Base-by-base conservation (phyloP, 2,113 vertebrate genomes). In the Beaufortia kweichowensis region DNA sequence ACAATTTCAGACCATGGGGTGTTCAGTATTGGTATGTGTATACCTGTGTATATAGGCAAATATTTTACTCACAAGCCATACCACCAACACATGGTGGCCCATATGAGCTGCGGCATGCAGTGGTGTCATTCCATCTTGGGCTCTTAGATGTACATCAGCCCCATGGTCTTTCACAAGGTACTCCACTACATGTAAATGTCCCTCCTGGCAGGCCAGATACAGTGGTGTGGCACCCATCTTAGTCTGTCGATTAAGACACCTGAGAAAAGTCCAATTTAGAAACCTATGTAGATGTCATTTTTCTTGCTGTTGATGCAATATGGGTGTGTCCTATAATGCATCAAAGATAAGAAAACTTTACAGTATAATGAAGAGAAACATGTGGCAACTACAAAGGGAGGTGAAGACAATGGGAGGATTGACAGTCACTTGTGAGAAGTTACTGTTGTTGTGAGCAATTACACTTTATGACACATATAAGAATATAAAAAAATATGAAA, bases 141-240 rank as follows among this genome's bases (percentile, higher is more conserved):
- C 93, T 1, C 86, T 86, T 66, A 93, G 89, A 78, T 91, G 89
- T 46, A 94, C 89, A 0, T 93, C 85, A 0, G 94, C 93, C 0
- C 87, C 83, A 0, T 92, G 90, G 80, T 92, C 90, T 70, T 91
- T 93, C 46, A 94, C 90, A 23, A 96, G 90, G 83, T 89, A 93
- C 88, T 95, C 88, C 0, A 85, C 89, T 12, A 93, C 84, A 3
- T 92, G 89, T 69, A 94, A 90, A 80, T 95, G 93, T 0, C 94
- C 94, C 53, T 92, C 94, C 84, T 95, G 94, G 82, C 93, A 94
- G 79, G 95, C 95, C 84, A 96, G 87, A 81, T 96, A 95, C 72
- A 96, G 88, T 0, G 91, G 92, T 0, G 91, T 94, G 15, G 93
- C 92, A 0, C 94, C 94, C 0, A 85, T 88, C 21, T 24, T 82